Base-by-base conservation (phyloP, 2,888 invertebrate species). In the Hecatera dysodea region DNA sequence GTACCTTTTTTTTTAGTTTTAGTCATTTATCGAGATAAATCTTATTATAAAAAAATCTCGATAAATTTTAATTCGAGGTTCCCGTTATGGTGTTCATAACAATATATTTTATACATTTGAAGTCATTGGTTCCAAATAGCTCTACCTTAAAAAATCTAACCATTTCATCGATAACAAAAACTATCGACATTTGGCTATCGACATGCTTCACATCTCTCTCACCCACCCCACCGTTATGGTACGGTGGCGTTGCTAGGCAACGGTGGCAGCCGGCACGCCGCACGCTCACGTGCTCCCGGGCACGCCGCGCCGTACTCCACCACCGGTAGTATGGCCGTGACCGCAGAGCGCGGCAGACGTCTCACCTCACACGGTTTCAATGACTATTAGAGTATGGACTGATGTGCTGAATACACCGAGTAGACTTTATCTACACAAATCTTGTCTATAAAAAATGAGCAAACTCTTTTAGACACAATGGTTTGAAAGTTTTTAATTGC, bases 201-300 rank as follows among this genome's bases (percentile, higher is more conserved):
- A 88, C 42, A 72, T n/a, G 44, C 29, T 33, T 52, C 72, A 9
- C 91, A 76, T 74, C 88, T 67, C 82, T 87, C 22, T 29, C 44
- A 61, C 73, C 71, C 82, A 83, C 73, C 79, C 76, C 75, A 68
- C 67, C 24, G 36, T 72, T 74, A 67, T 65, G 5, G n/a, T 57
- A 64, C 56, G 88, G 70, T 75, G 44, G 60, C 80, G 92, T 92
- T 91, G 91, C 92, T 86, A 87, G 83, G 92, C 89, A 83, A 92
- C 92, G 80, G 36, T 9, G 67, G 39, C 65, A 59, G 87, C 89
- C 88, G 90, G 89, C 86, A 87, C 74, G 89, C 89, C 67, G 72
- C 39, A 39, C 39, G 39, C 39, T 4, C 80, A 71, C 76, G 86
- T 84, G 84, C 17, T 67, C 8, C 62, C 48, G 59, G 22, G 67